Evolutionary conservation across 2,888 invertebrate genomes (phyloP).

Genomic region (Dasypolia templi): DNA sequence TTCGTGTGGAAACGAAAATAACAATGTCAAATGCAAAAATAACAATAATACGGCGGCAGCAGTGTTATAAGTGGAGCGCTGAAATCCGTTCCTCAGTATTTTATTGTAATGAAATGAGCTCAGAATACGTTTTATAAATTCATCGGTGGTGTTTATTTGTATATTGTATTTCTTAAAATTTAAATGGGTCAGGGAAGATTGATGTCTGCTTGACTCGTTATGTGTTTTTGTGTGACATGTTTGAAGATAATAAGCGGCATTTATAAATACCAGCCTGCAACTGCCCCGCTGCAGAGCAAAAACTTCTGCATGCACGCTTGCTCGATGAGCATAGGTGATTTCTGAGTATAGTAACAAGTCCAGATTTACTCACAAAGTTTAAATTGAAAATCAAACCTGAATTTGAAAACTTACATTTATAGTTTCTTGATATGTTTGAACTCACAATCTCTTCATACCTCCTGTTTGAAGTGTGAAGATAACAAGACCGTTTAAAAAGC

Average conservation of each 20-base stretch:
- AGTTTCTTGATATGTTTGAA: not conserved
- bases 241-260: not conserved
- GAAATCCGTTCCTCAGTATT: constrained; percentile 45
- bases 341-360: no score
- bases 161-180: constrained; percentile 42
- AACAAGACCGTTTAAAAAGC: not conserved
- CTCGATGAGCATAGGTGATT: no score
- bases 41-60: constrained; percentile 53
- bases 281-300: not conserved
- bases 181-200: constrained; percentile 46
- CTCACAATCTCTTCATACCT: not conserved
- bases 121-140: constrained; percentile 50
- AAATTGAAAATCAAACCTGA: no score
- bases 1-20: constrained; percentile 60
- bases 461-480: not conserved
- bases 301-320: no score
- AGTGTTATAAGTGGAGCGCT: constrained; percentile 47
- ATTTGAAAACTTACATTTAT: not conserved
- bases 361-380: not conserved
- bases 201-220: constrained; percentile 9
- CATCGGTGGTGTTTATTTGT: constrained; percentile 24
- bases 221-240: constrained; percentile 15
- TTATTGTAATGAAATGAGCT: constrained; percentile 51
- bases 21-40: constrained; percentile 65
- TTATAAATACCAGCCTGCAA: not conserved